Conservation (phyloP, 2,888 invertebrate species). For the Macaria notata region DNA sequence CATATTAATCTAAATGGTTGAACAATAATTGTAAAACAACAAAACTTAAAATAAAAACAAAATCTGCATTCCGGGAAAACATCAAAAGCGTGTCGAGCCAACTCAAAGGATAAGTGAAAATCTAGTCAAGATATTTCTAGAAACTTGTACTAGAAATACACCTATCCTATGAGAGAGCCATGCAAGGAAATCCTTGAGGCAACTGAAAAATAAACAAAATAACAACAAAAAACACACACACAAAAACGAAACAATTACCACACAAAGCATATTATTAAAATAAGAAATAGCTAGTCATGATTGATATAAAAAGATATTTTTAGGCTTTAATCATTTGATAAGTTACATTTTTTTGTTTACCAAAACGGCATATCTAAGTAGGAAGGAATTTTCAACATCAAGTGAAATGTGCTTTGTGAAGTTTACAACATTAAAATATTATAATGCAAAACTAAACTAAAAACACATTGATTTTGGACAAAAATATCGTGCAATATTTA, state of each 20-base stretch:
- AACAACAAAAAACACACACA: slow-evolving; percentile 26
- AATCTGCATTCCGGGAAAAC: slow-evolving; percentile 44
- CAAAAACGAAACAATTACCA: slow-evolving; percentile 12
- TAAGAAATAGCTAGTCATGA: not conserved
- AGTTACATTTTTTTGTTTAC: too few relatives aligned
- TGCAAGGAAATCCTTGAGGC: slow-evolving; percentile 16
- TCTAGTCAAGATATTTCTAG: slow-evolving; percentile 82
- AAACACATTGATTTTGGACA: too few relatives aligned
- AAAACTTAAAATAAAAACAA: slow-evolving; percentile 36
- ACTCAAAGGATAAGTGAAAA: slow-evolving; percentile 85
- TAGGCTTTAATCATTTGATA: too few relatives aligned
- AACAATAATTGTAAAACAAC: slow-evolving; percentile 21
- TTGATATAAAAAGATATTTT: too few relatives aligned
- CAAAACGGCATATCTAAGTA: too few relatives aligned
- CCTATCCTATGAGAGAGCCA: slow-evolving; percentile 72
- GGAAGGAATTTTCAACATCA: too few relatives aligned
- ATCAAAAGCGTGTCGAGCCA: slow-evolving; percentile 59
- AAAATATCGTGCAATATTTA: too few relatives aligned
- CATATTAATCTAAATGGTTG: slow-evolving; percentile 16
- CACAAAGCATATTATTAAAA: not conserved
- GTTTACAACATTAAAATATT: too few relatives aligned
- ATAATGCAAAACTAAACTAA: too few relatives aligned
- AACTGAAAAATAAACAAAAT: slow-evolving; percentile 32
- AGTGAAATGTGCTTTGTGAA: too few relatives aligned
- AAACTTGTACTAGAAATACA: slow-evolving; percentile 81